phyloP scores from a whole-genome alignment of 2,113 vertebrate species.

The Oxyruncus cristatus region DNA sequence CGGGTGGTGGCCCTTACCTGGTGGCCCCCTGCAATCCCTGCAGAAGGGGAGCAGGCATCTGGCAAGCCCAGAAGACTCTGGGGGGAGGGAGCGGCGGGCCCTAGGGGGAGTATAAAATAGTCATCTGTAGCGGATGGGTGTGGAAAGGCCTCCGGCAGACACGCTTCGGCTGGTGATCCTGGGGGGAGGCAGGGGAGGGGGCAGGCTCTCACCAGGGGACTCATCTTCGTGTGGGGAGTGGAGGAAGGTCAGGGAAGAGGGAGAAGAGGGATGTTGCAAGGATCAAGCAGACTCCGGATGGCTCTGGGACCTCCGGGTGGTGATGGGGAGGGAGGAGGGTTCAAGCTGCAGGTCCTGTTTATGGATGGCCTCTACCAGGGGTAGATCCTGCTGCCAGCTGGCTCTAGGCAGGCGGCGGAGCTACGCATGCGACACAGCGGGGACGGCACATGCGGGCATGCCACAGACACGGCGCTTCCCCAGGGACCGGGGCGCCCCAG shows the following conservation, averaged over 20 bases:
- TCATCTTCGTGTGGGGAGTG: neutral
- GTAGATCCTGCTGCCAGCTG: conserved; percentile 54
- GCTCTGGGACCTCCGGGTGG: neutral
- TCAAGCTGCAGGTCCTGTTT: conserved; percentile 63
- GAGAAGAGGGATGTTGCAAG: neutral
- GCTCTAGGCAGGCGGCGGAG: conserved; percentile 47
- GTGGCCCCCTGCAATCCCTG: conserved; percentile 67
- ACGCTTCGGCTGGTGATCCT: neutral
- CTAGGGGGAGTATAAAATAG: conserved; percentile 72
- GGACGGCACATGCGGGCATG: conserved; percentile 63
- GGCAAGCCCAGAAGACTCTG: conserved; percentile 67
- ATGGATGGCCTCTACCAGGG: conserved; percentile 67
- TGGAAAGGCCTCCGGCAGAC: neutral
- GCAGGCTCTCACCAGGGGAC: neutral
- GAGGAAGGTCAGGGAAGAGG: neutral
- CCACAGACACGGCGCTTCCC: conserved; percentile 42
- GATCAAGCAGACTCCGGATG: neutral
- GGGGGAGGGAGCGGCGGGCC: conserved; percentile 67
- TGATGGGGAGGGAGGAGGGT: neutral
- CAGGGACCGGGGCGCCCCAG: conserved; percentile 12
- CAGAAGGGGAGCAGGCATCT: conserved; percentile 67
- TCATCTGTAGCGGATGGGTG: conserved; percentile 41
- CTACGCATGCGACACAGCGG: conserved; percentile 45
- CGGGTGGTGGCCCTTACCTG: conserved; percentile 66
- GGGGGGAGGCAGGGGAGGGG: neutral